Conservation (phyloP, 2,113 vertebrate species). For the Parus major region DNA sequence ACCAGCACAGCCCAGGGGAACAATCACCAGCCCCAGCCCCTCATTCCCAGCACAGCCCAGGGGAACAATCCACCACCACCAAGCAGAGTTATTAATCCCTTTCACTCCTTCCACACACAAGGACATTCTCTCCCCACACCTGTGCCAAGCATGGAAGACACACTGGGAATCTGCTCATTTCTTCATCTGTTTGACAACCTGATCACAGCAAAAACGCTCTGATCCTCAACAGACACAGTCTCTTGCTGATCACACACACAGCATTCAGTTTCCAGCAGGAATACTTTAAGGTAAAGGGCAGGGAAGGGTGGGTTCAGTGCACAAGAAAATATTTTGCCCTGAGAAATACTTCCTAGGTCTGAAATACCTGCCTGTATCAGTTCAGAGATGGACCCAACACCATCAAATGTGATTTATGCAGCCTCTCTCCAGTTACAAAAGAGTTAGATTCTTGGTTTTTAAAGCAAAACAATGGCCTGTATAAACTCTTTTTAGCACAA, state of each 20-base stretch:
- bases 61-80: background rate
- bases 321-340: background rate
- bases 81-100: background rate
- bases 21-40: background rate
- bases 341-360: background rate
- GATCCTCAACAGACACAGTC: background rate
- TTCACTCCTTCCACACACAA: background rate
- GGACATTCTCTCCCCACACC: background rate
- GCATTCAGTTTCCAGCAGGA: fast-evolving
- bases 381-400: background rate
- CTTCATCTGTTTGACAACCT: background rate
- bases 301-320: background rate
- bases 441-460: background rate
- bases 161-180: background rate
- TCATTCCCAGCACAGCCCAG: fast-evolving
- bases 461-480: background rate
- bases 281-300: background rate
- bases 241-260: background rate
- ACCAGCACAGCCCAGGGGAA: background rate
- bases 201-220: background rate
- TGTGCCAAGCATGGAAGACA: background rate
- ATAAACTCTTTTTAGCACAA: background rate
- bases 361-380: background rate
- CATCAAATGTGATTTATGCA: background rate
- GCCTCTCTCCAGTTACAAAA: background rate